These are phyloP conservation scores for Catocala fraxini DNA, from an alignment of 2,888 invertebrate species.

Conservation along the genomic window DNA sequence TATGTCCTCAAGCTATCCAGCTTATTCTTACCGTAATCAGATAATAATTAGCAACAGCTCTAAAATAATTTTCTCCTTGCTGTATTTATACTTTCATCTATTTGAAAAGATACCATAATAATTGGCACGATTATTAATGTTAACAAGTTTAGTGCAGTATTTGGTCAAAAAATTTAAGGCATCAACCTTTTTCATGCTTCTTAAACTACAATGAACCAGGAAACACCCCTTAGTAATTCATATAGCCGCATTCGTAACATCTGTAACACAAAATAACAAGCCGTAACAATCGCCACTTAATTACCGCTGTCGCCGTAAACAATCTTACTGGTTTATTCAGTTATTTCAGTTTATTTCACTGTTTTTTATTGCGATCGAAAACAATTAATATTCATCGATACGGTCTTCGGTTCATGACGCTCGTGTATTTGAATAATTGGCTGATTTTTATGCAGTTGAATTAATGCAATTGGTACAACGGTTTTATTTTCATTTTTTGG, in stretches of 20 bases:
- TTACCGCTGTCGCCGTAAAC: constrained; percentile 39
- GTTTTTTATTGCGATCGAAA: constrained; percentile 69
- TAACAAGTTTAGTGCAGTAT: no score
- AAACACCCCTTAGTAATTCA: no score
- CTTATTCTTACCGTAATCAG: no score
- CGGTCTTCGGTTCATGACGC: constrained; percentile 76
- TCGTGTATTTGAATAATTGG: constrained; percentile 85
- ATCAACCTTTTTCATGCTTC: no score
- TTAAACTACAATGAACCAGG: no score
- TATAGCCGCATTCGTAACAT: constrained; percentile 1
- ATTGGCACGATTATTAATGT: no score
- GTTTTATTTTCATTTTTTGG: constrained; percentile 71
- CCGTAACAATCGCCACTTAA: constrained; percentile 42
- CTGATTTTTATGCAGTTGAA: constrained; percentile 86
- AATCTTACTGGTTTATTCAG: constrained; percentile 60
- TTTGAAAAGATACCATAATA: no score
- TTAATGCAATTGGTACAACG: constrained; percentile 83
- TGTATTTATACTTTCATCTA: no score
- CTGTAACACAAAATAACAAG: not conserved
- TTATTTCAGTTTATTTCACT: constrained; percentile 58
- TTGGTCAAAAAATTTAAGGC: no score
- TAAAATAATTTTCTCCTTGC: no score
- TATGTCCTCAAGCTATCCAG: no score
- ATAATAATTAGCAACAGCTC: no score
- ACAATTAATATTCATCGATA: constrained; percentile 85